These are phyloP conservation scores for Halcyon malimbica DNA, from an alignment of 2,113 vertebrate species.

Conservation along the genomic window DNA sequence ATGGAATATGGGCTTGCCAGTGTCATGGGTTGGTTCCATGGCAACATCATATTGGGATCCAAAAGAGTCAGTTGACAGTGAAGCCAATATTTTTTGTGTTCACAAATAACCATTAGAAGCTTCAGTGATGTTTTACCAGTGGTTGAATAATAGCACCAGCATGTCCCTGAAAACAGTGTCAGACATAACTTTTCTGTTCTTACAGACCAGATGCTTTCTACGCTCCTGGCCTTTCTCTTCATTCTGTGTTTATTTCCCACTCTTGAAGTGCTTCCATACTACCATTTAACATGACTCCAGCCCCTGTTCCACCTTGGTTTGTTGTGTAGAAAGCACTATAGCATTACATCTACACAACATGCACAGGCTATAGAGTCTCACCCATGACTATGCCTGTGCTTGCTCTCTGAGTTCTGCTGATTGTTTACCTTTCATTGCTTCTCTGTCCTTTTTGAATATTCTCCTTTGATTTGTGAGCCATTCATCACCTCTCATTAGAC, in stretches of 20 bases:
- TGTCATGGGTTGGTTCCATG: background rate
- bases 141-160: background rate
- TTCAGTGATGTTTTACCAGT: background rate
- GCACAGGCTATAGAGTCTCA: background rate
- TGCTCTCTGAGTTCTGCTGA: background rate
- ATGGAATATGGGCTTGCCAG: background rate
- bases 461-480: background rate
- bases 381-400: background rate
- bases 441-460: background rate
- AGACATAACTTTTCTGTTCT: background rate
- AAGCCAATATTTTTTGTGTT: background rate
- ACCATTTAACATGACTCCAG: background rate
- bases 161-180: background rate
- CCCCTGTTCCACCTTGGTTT: background rate
- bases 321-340: rapidly evolving
- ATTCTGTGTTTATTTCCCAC: background rate
- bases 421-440: background rate
- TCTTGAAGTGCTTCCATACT: background rate
- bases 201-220: background rate
- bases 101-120: conserved; percentile 17
- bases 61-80: background rate
- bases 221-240: background rate
- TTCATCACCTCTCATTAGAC: background rate
- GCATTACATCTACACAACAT: background rate
- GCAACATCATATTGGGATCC: background rate